These are phyloP conservation scores for Sciurus carolinensis DNA, from an alignment of 2,797 vertebrate species.

Conservation along the genomic window DNA sequence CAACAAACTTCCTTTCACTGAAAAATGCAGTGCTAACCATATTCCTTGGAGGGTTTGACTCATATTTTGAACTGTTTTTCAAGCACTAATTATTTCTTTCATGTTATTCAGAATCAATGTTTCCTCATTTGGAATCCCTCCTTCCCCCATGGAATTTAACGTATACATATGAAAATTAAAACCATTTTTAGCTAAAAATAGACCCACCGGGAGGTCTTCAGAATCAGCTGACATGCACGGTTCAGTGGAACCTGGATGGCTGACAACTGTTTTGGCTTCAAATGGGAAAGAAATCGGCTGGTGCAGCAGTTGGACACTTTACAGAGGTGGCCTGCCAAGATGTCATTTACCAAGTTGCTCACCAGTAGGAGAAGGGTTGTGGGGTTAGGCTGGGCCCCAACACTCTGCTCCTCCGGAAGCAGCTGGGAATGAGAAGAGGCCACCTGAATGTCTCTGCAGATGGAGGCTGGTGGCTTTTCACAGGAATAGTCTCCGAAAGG, in stretches of 20 bases:
- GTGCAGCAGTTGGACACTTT: slow-evolving; percentile 53
- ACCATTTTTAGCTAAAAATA: slow-evolving; percentile 77
- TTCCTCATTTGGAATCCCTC: slow-evolving; percentile 77
- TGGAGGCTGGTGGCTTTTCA: neutral
- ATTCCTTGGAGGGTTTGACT: slow-evolving; percentile 69
- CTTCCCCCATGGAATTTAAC: slow-evolving; percentile 74
- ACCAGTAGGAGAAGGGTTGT: neutral
- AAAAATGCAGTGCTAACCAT: slow-evolving; percentile 61
- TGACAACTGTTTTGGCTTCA: slow-evolving; percentile 67
- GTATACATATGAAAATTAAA: slow-evolving; percentile 78
- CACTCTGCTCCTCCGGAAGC: neutral
- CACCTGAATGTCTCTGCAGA: neutral
- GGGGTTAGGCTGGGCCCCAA: neutral
- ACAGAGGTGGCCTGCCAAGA: slow-evolving; percentile 57
- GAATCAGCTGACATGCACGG: slow-evolving; percentile 74
- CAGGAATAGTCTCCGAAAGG: neutral
- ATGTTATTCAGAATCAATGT: slow-evolving; percentile 51
- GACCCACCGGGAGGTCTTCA: slow-evolving; percentile 64
- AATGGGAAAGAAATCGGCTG: slow-evolving; percentile 38
- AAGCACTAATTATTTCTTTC: slow-evolving; percentile 79
- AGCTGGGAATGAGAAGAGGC: neutral
- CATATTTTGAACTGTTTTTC: slow-evolving; percentile 67
- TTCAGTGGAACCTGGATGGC: slow-evolving; percentile 69
- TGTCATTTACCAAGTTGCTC: neutral
- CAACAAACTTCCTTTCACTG: slow-evolving; percentile 21